Evolutionary conservation across 2,797 vertebrate species (phyloP).

Genomic region (Podarcis siculus): DNA sequence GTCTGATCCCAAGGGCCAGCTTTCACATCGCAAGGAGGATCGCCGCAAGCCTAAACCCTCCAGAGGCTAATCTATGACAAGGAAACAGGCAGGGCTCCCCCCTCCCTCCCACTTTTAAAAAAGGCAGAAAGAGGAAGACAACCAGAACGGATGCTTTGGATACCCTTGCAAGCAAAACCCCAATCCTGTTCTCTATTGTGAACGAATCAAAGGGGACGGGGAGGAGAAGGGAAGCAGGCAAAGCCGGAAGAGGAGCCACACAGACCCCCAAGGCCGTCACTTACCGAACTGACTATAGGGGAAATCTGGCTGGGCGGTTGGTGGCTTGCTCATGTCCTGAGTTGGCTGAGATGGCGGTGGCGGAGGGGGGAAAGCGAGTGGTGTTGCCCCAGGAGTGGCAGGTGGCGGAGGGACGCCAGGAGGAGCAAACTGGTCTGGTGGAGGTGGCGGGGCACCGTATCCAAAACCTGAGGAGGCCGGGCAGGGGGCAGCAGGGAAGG

Average conservation of each 20-base stretch:
- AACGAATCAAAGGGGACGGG: neutral
- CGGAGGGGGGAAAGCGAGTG: constrained; percentile 92
- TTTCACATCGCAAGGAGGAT: neutral
- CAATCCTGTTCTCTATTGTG: neutral
- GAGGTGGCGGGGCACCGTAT: constrained; percentile 92
- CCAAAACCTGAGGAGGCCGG: constrained; percentile 86
- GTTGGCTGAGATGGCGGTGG: constrained; percentile 93
- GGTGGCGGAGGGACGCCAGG: constrained; percentile 94
- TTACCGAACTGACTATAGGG: constrained; percentile 98
- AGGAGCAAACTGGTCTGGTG: constrained; percentile 94
- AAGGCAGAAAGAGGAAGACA: neutral
- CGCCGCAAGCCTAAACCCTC: neutral
- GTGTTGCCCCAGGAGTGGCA: constrained; percentile 91
- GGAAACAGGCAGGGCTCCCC: neutral
- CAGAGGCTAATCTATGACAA: neutral
- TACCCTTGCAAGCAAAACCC: neutral
- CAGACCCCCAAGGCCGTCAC: constrained; percentile 62
- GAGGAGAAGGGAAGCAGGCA: neutral
- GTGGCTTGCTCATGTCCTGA: constrained; percentile 98
- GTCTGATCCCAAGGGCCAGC: neutral
- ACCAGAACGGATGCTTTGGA: neutral
- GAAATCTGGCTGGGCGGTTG: constrained; percentile 94
- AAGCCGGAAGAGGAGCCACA: too few species aligned
- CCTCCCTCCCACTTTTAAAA: neutral
- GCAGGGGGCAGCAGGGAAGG: neutral